Evolutionary conservation across 2,888 invertebrate genomes (phyloP), one percentile per base, ranked within the genome.

Genomic region (Lysandra coridon): DNA sequence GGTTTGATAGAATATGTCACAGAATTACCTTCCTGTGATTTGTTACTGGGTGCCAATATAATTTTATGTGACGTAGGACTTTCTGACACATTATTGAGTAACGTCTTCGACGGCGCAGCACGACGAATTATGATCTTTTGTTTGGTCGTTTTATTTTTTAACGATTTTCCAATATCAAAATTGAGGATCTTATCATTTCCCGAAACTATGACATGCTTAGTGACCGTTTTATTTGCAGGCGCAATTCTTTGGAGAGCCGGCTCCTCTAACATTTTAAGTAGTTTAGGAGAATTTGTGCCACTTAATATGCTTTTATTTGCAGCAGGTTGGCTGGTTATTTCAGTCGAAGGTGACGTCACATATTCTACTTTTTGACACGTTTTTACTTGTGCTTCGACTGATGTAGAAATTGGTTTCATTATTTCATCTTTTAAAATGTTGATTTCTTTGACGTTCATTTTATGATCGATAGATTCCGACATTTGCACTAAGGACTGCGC

Each of bases 231-330:
- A 79, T 84, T 87, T 10, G 86, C 40, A 14, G 80, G 30, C 49
- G 84, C 53, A 62, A 88, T 82, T 85, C 89, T 92, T 23, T 90
- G 89, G 81, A 88, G 85, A 79, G 86, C 87, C 0, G 94, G 92
- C 82, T 95, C 95, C 83, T 95, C 95, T 82, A 96, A 87, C 80
- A 96, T 95, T 86, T 95, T 95, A 80, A 96, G 87, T 73, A 96
- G 85, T 88, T 95, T 96, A 1, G 95, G 95, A 4, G 95, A 91
- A 6, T 92, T 89, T n/a, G 91, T 90, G 79, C 91, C 92, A 80
- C 88, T 89, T 81, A 89, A 88, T n/a, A 84, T 80, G 60, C 83
- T 85, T 84, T 89, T 91, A 6, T 83, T 81, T 79, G 85, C 86
- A 78, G 82, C 83, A 14, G 81, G 78, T 49, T 84, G 81, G 81